These are phyloP conservation scores for Dynastes maya DNA, from an alignment of 2,888 invertebrate species.

Conservation along the genomic window DNA sequence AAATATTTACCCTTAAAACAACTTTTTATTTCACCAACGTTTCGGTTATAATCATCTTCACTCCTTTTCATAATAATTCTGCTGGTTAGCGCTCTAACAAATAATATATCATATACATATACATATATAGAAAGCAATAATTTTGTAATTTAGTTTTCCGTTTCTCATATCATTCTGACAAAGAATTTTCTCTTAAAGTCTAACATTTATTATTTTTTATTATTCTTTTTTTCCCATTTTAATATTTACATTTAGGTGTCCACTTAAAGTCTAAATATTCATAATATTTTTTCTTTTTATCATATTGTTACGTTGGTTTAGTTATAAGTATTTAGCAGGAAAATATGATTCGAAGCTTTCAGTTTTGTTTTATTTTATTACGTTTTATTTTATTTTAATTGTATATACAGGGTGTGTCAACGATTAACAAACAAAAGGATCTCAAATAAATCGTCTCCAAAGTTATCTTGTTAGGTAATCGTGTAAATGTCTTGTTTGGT, in stretches of 20 bases:
- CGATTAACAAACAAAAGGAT: too few species aligned
- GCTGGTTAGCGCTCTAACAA: constrained; percentile 41
- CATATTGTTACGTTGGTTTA: too few species aligned
- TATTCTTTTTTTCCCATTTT: neutral
- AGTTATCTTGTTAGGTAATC: too few species aligned
- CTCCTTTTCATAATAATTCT: constrained; percentile 23
- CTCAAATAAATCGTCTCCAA: too few species aligned
- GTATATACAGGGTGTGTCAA: too few species aligned
- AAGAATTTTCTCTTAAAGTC: constrained; percentile 6
- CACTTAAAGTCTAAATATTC: constrained; percentile 6
- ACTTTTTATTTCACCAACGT: constrained; percentile 44
- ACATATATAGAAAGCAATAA: constrained; percentile 38
- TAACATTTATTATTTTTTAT: constrained; percentile 31
- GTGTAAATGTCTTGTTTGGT: too few species aligned
- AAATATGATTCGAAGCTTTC: constrained; percentile 34
- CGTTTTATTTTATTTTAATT: neutral
- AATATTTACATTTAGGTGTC: constrained; percentile 42
- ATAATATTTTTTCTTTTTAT: neutral
- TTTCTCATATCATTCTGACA: neutral
- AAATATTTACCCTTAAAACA: neutral
- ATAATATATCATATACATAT: constrained; percentile 37
- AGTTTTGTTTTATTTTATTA: neutral
- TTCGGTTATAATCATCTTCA: neutral
- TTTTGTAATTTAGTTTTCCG: constrained; percentile 5
- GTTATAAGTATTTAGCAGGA: constrained; percentile 20